These are phyloP conservation scores for Palythoa caribaeorum DNA, from an alignment of 92 coral and sea anemone species.

Conservation along the genomic window DNA sequence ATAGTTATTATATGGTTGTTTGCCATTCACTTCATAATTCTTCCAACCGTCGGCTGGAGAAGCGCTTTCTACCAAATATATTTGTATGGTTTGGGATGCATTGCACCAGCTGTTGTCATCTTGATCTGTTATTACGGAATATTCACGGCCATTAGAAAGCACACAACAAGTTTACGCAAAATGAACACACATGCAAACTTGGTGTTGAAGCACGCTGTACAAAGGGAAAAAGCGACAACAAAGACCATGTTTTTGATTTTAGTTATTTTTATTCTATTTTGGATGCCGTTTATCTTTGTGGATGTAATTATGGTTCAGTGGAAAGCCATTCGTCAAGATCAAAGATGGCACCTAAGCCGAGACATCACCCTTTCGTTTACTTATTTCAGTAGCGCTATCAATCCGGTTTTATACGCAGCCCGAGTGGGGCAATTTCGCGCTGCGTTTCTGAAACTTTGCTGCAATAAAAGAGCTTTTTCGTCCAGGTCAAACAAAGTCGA, in stretches of 20 bases:
- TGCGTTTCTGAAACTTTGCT: conserved; percentile 67
- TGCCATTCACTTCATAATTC: conserved; percentile 54
- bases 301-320: conserved; percentile 88
- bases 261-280: conserved; percentile 70
- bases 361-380: conserved; percentile 86
- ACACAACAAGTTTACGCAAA: conserved; percentile 68
- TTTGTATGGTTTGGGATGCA: conserved; percentile 75
- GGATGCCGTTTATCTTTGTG: conserved; percentile 80
- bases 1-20: conserved; percentile 67
- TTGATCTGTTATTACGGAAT: conserved; percentile 73
- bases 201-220: conserved; percentile 74
- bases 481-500: conserved; percentile 13
- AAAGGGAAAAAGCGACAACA: conserved; percentile 83
- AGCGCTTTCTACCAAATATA: conserved; percentile 67
- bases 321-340: conserved; percentile 51
- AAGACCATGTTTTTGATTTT: conserved; percentile 84
- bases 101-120: conserved; percentile 68
- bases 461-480: conserved; percentile 1
- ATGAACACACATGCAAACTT: conserved; percentile 57
- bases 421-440: conserved; percentile 80
- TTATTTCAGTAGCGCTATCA: conserved; percentile 86
- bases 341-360: conserved; percentile 67
- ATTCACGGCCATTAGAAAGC: conserved; percentile 64
- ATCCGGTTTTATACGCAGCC: conserved; percentile 84
- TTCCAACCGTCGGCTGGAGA: conserved; percentile 75